Evolutionary conservation across 2,797 vertebrate genomes (phyloP), one percentile per base, ranked within the genome.

Genomic region (Mormyrops attenuatus): DNA sequence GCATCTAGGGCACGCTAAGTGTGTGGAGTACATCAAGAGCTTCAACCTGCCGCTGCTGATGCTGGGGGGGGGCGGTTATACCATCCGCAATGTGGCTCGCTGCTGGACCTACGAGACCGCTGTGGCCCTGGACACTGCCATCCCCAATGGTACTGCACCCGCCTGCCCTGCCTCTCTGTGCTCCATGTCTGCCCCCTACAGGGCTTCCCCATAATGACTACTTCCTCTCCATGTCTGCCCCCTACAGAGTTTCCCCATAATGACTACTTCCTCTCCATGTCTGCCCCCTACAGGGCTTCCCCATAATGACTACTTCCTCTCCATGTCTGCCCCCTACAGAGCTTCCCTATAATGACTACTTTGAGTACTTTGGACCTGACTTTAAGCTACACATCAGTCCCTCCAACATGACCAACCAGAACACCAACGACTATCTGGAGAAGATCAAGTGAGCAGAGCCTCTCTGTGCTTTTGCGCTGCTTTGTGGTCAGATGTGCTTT

Each of bases 321-420:
- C n/a, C n/a, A 7, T 50, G 47, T 49, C 49, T 50, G 49, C 49
- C 49, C 49, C 49, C 49, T 50, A 50, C 5, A 50, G 22, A 99
- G 92, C 97, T 99, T 91, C 98, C 98, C 0, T 99, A 99, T 94
- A 99, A 99, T 0, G 98, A 99, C 90, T 99, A 99, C 93, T 99
- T 99, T 17, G 98, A 99, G 94, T 99, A 99, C 94, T 99, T 99
- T 0, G 98, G 98, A 69, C 98, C 98, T 0, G 98, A 99, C 93
- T 99, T 99, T 92, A 99, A 99, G 92, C 97, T 99, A 87, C 98
- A 99, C 95, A 99, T 99, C 94, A 99, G 98, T 92, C 98, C 98
- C n/a, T 99, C 98, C 77, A 99, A 99, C 92, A 99, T 99, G 98
- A 99, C 98, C 90, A 99, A 99, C 95, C 98, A 99, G 94, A 99